phyloP scores from a whole-genome alignment of 2,888 invertebrate species.

The Apamea crenata region DNA sequence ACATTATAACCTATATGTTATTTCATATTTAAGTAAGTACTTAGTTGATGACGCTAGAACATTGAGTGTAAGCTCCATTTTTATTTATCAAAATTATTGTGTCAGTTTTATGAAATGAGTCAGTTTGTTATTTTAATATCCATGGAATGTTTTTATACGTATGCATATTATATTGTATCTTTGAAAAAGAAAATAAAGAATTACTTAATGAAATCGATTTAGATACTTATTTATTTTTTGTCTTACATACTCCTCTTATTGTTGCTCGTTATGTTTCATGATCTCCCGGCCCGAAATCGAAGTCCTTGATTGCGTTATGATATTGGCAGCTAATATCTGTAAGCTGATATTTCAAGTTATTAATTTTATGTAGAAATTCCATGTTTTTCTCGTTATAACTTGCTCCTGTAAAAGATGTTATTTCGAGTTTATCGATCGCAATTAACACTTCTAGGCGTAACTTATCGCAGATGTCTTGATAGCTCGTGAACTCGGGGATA shows the following conservation, averaged over 20 bases:
- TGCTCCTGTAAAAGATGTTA: constrained; percentile 28
- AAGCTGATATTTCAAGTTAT: constrained; percentile 51
- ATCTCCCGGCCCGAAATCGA: constrained; percentile 21
- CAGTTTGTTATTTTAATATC: constrained; percentile 10
- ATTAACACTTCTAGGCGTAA: constrained; percentile 63
- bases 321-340: constrained; percentile 56
- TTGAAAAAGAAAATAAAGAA: constrained; percentile 59
- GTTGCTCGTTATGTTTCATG: neutral
- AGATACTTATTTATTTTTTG: neutral
- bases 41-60: constrained; percentile 72
- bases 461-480: constrained; percentile 63
- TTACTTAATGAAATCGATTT: constrained; percentile 4
- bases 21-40: constrained; percentile 65
- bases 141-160: constrained; percentile 56
- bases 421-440: constrained; percentile 63
- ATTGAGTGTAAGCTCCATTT: constrained; percentile 53
- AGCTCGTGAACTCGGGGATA: constrained; percentile 45
- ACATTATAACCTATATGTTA: constrained; percentile 50
- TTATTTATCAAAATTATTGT: constrained; percentile 25
- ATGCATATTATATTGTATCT: constrained; percentile 33
- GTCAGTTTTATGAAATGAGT: constrained; percentile 30
- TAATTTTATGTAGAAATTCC: constrained; percentile 53
- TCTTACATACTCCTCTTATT: neutral
- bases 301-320: constrained; percentile 54
- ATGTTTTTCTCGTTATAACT: constrained; percentile 29